Conservation (phyloP, 2,797 vertebrate genomes). For the Sarcoramphus papa region DNA sequence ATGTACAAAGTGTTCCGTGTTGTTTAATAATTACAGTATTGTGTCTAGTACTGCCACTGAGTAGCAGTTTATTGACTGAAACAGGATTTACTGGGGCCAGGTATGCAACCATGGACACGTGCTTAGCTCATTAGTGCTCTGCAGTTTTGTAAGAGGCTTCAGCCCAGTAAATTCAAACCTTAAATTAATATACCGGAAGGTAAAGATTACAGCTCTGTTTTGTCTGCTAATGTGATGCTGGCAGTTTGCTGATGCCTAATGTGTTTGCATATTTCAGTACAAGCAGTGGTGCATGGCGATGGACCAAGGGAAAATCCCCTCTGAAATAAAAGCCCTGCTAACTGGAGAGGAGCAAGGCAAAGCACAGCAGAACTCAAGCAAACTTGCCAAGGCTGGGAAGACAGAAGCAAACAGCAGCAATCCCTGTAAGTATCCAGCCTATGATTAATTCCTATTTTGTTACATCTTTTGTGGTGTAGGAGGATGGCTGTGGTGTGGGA, state of each 20-base stretch:
- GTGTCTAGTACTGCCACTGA: background rate
- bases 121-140: constrained; percentile 15
- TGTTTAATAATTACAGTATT: constrained; percentile 56
- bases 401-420: constrained; percentile 74
- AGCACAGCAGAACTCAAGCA: constrained; percentile 76
- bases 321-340: constrained; percentile 95
- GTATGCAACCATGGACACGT: background rate
- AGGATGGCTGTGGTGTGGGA: constrained; percentile 30
- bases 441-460: background rate
- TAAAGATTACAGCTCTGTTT: constrained; percentile 6
- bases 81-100: constrained; percentile 14
- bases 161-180: background rate
- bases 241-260: constrained; percentile 12
- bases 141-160: background rate
- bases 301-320: constrained; percentile 98
- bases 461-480: background rate
- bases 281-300: constrained; percentile 98
- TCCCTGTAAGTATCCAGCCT: constrained; percentile 73
- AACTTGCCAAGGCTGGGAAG: constrained; percentile 80
- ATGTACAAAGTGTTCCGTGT: constrained; percentile 29
- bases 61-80: constrained; percentile 34
- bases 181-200: background rate
- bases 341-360: constrained; percentile 91
- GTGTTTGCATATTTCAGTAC: constrained; percentile 80
- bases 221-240: constrained; percentile 22